A percentile compares a stretch with the other conserved stretches of the same genome.
Evolutionary conservation across 2,797 vertebrate genomes (phyloP).

Genomic region (Anisognathus igniventris): DNA sequence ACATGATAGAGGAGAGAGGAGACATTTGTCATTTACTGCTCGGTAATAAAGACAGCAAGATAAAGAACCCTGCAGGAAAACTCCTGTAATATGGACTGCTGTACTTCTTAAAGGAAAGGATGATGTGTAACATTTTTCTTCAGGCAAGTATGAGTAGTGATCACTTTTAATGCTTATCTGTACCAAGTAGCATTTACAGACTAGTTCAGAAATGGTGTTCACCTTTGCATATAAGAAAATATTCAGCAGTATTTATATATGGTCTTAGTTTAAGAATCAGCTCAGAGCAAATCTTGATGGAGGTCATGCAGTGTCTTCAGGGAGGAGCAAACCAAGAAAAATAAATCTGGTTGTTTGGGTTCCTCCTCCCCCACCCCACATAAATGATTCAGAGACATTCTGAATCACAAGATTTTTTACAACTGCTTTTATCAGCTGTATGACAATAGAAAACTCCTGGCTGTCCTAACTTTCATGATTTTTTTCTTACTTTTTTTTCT

Average conservation of each 20-base stretch:
- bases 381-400: neutral
- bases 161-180: neutral
- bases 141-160: neutral
- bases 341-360: neutral
- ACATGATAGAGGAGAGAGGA: neutral
- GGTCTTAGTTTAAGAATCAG: neutral
- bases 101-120: neutral
- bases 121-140: neutral
- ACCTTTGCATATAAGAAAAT: neutral
- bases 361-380: rapidly evolving
- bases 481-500: neutral
- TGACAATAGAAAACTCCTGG: neutral
- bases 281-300: neutral
- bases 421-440: neutral
- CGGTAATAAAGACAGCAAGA: neutral
- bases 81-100: neutral
- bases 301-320: neutral
- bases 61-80: neutral
- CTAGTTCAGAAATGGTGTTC: neutral
- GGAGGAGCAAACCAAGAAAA: neutral
- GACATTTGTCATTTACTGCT: neutral
- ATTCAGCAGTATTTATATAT: neutral
- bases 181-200: neutral
- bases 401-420: neutral
- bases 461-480: neutral